Evolutionary conservation across 92 coral and sea anemone genomes (phyloP).

Genomic region (Diadumene lineata): DNA sequence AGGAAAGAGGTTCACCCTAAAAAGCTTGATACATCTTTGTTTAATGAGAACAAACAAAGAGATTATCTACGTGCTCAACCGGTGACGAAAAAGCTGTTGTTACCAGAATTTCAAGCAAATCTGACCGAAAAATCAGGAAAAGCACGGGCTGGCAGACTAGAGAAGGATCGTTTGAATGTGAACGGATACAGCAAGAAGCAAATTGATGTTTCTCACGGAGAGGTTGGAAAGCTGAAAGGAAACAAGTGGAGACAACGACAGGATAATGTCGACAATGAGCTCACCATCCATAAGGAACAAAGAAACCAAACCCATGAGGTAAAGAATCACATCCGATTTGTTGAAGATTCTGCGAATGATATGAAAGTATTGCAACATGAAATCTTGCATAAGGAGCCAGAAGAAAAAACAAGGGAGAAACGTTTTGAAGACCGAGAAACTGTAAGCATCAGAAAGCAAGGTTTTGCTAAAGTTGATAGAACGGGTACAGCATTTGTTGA

Average conservation of each 20-base stretch:
- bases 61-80: no score
- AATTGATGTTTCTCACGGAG: background rate
- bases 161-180: background rate
- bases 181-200: background rate
- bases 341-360: background rate
- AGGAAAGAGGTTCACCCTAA: no score
- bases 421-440: constrained; percentile 1
- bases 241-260: background rate
- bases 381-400: background rate
- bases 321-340: no score
- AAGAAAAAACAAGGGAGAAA: background rate
- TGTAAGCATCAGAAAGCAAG: constrained; percentile 14
- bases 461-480: background rate
- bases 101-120: background rate
- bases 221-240: background rate
- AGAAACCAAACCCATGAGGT: background rate
- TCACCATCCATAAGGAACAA: background rate
- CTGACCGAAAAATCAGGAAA: background rate
- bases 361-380: constrained; percentile 7
- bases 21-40: no score
- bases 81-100: background rate
- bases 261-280: background rate
- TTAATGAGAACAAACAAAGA: no score
- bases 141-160: background rate
- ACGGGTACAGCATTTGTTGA: constrained; percentile 12